Percentiles rank a stretch among this genome's conserved stretches.
phyloP scores from a whole-genome alignment of 2,888 invertebrate species.

The Adineta ricciae region DNA sequence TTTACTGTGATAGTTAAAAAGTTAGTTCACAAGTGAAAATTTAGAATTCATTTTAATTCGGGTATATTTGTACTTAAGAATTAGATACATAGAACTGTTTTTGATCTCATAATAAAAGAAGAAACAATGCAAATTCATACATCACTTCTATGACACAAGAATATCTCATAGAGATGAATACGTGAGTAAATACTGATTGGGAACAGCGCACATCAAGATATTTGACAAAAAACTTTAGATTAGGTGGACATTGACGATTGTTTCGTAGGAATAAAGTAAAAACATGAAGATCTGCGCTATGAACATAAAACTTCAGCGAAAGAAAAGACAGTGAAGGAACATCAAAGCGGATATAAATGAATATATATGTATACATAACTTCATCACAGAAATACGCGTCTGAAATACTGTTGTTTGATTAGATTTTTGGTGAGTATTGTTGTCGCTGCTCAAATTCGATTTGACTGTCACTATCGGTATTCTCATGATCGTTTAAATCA shows the following conservation, averaged over 20 bases:
- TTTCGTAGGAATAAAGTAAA: not conserved
- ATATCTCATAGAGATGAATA: not conserved
- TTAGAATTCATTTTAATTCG: not conserved
- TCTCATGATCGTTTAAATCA: not conserved
- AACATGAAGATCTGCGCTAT: not conserved
- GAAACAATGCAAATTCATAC: not conserved
- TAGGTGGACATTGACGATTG: not conserved
- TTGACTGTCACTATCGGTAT: not conserved
- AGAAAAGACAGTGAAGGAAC: not conserved
- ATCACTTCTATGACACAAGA: not conserved
- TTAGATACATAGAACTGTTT: not conserved
- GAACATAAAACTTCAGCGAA: not conserved
- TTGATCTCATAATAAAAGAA: too few relatives aligned
- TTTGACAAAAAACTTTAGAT: not conserved
- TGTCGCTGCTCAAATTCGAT: slow-evolving; percentile 4
- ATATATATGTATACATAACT: not conserved
- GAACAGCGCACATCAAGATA: not conserved
- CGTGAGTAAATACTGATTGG: not conserved
- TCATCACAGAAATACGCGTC: not conserved
- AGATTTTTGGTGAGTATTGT: not conserved
- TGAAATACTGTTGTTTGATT: not conserved
- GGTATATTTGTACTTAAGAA: not conserved
- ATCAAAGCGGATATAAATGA: not conserved
- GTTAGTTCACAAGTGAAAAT: too few relatives aligned
- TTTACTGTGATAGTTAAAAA: too few relatives aligned